Evolutionary conservation across 2,888 invertebrate species (phyloP), one percentile per base, ranked within the genome.

Genomic region (Apoderus coryli): DNA sequence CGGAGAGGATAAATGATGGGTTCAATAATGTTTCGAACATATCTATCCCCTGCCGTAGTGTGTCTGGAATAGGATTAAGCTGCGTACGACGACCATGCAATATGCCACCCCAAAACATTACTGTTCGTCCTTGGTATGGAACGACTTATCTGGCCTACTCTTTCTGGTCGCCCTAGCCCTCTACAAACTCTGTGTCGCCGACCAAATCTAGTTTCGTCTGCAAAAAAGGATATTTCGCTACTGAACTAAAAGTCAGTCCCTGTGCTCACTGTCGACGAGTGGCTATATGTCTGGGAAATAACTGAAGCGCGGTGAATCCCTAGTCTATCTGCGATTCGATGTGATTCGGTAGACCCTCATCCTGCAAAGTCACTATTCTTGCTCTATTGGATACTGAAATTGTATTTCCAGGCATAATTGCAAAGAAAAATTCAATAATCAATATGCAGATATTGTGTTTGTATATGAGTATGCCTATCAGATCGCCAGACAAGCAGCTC

Each of bases 321-420:
- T 19, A 19, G 19, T 19, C 19, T 19, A n/a, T 19, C 19, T 7
- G 7, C 6, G n/a, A 19, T 19, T 7, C 19, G 19, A n/a, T n/a
- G 19, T n/a, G n/a, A 19, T 19, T 19, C n/a, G 19, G n/a, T 19
- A 19, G n/a, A n/a, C 19, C n/a, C n/a, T 19, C 19, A 7, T 19
- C 19, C 6, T 6, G n/a, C 7, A 19, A n/a, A 6, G 19, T n/a
- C 7, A 19, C 19, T 19, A 19, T 19, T n/a, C 19, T 19, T 7
- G 7, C 19, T 19, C 19, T 19, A 19, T 19, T n/a, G n/a, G n/a
- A 19, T 6, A n/a, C n/a, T 6, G 6, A 6, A 19, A 19, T 19
- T 19, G 6, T 6, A 19, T 19, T 19, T 6, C 19, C 19, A 6
- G 19, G 19, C 19, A 19, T 19, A 7, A 19, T 19, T 19, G 19